Evolutionary conservation across 2,888 invertebrate genomes (phyloP), one percentile per base, ranked within the genome.

Genomic region (Archips crataeganus): DNA sequence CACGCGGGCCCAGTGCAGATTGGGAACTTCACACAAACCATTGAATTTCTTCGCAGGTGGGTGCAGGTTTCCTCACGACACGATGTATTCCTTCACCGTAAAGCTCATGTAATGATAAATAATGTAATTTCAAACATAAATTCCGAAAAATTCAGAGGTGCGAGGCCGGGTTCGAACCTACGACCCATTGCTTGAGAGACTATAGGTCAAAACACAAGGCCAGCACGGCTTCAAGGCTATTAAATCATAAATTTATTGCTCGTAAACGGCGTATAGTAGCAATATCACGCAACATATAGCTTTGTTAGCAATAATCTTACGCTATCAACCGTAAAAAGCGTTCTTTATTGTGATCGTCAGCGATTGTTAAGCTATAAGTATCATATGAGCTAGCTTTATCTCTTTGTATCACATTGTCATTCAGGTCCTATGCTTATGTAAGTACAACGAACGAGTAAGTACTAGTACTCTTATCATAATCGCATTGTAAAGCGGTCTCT

Each of bases 401-500:
- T 71, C 66, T 54, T 63, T 57, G 57, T 63, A 68, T 63, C 47
- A 45, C 70, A 74, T 74, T 74, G 74, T 70, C 74, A 74, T 74
- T 65, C 74, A 74, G 34, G 65, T 65, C 70, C 70, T 70, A 61
- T 59, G 36, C 60, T 54, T 61, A 34, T 54, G 67, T 45, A 60
- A 69, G 74, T 60, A 74, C 74, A 74, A 74, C 54, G 69, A 60
- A 74, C 74, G 69, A 60, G 60, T 74, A 74, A 74, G 69, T 45
- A 74, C 74, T 74, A 74, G 73, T 45, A 39, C 74, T 74, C 74
- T 74, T 74, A 74, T 74, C 74, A 70, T 74, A 74, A 74, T 65
- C 60, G 63, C 68, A 60, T 62, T 45, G 32, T 70, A 69, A 54
- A 68, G 74, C 74, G 54, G 64, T 69, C 60, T 39, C 70, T 74